Percentiles rank a stretch among this genome's conserved stretches.
phyloP scores from a whole-genome alignment of 2,888 invertebrate genomes.

The Cataglyphis albicans region DNA sequence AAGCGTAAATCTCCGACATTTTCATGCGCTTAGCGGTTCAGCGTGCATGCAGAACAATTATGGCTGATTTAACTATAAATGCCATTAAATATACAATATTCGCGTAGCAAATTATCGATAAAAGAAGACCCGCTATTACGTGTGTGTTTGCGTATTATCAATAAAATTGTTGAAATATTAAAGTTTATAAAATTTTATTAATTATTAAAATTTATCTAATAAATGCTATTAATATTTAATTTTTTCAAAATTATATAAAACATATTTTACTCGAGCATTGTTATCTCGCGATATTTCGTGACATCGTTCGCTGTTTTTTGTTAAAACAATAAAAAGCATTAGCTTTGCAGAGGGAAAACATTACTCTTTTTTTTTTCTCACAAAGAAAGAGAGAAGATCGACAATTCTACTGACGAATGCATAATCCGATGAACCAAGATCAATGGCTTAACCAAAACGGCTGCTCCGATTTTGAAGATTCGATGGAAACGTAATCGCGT shows the following conservation, averaged over 20 bases:
- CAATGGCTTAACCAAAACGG: conserved; percentile 42
- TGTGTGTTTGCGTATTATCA: neutral
- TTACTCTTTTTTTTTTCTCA: conserved; percentile 15
- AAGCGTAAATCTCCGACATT: conserved; percentile 36
- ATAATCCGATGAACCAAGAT: conserved; percentile 55
- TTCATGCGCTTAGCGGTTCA: neutral
- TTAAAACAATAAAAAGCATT: neutral
- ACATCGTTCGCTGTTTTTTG: neutral
- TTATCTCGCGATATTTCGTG: neutral
- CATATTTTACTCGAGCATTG: neutral
- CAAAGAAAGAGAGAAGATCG: neutral
- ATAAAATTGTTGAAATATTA: neutral
- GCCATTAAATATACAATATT: conserved; percentile 18
- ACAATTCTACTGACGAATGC: conserved; percentile 35
- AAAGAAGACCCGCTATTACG: neutral
- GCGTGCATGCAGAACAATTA: neutral
- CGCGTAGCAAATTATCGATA: neutral
- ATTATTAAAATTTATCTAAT: neutral
- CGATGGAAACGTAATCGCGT: conserved; percentile 57
- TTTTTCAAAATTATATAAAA: neutral
- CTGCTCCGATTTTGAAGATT: conserved; percentile 59
- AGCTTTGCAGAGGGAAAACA: conserved; percentile 19
- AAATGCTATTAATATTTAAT: neutral
- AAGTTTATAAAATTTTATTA: neutral
- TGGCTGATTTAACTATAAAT: neutral